phyloP scores from a whole-genome alignment of 2,113 vertebrate genomes.

The Platysteira castanea region DNA sequence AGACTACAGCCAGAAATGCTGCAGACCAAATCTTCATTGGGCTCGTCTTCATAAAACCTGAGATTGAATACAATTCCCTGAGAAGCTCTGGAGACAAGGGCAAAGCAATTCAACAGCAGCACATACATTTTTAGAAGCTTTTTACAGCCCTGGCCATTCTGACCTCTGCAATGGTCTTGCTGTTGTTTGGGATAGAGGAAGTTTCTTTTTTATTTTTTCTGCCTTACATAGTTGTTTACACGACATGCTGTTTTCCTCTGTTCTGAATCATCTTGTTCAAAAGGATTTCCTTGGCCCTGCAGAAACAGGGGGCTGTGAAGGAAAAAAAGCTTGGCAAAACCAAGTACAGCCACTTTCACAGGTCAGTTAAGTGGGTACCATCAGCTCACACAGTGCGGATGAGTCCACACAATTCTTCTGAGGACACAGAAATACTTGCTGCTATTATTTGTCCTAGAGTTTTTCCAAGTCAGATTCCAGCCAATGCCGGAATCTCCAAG shows the following conservation, averaged over 20 bases:
- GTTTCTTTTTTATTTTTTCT: not conserved
- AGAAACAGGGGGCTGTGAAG: not conserved
- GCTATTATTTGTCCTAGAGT: not conserved
- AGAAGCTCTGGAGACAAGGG: constrained; percentile 17
- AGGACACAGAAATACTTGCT: not conserved
- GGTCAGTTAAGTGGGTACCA: not conserved
- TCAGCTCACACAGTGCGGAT: not conserved
- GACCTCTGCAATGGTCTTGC: constrained; percentile 10
- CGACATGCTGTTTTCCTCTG: not conserved
- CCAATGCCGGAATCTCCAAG: not conserved
- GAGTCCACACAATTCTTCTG: not conserved
- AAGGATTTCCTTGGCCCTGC: not conserved
- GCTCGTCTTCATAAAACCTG: not conserved
- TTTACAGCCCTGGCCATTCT: constrained; percentile 18
- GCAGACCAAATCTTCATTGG: not conserved
- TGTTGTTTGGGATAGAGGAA: not conserved
- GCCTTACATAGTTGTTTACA: not conserved
- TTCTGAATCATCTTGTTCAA: not conserved
- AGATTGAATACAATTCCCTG: constrained; percentile 17
- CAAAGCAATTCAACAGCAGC: constrained; percentile 20
- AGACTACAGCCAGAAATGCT: not conserved
- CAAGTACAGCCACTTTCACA: not conserved
- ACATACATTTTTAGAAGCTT: constrained; percentile 34
- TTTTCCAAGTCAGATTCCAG: not conserved
- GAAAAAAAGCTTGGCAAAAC: not conserved